Evolutionary conservation across 2,888 invertebrate genomes (phyloP).

Genomic region (Lasioglossum lativentre): DNA sequence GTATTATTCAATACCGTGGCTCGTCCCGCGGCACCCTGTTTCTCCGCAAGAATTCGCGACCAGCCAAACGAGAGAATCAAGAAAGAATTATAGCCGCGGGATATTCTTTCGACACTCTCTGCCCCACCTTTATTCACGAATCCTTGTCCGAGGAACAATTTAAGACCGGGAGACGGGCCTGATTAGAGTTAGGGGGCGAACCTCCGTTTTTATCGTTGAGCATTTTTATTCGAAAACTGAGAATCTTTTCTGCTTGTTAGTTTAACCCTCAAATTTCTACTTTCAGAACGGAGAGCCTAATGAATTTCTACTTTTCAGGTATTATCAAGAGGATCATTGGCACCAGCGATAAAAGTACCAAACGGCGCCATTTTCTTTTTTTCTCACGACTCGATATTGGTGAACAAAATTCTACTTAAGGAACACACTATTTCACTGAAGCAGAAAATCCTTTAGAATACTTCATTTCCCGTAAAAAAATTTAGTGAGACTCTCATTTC

Average conservation of each 20-base stretch:
- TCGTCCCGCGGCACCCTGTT: slow-evolving; percentile 62
- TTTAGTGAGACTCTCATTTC: neutral
- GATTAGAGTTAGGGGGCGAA: neutral
- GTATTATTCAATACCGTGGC: slow-evolving; percentile 75
- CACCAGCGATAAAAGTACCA: neutral
- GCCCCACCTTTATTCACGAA: neutral
- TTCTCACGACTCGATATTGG: fast-evolving
- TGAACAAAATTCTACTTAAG: neutral
- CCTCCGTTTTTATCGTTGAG: neutral
- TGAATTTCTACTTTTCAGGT: neutral
- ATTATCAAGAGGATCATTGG: neutral
- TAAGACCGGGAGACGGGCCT: neutral
- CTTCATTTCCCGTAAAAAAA: neutral
- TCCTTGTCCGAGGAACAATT: neutral
- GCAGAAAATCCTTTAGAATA: neutral
- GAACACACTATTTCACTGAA: neutral
- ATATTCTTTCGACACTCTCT: slow-evolving; percentile 8
- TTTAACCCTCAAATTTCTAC: too few relatives aligned
- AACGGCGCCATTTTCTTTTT: neutral
- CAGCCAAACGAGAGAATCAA: slow-evolving; percentile 44
- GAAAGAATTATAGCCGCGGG: slow-evolving; percentile 32
- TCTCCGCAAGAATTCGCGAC: slow-evolving; percentile 68
- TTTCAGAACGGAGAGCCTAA: neutral
- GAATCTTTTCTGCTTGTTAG: neutral
- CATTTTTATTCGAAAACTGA: neutral